Base-by-base conservation (phyloP, 2,113 vertebrate genomes). In the Ochotona curzoniae region DNA sequence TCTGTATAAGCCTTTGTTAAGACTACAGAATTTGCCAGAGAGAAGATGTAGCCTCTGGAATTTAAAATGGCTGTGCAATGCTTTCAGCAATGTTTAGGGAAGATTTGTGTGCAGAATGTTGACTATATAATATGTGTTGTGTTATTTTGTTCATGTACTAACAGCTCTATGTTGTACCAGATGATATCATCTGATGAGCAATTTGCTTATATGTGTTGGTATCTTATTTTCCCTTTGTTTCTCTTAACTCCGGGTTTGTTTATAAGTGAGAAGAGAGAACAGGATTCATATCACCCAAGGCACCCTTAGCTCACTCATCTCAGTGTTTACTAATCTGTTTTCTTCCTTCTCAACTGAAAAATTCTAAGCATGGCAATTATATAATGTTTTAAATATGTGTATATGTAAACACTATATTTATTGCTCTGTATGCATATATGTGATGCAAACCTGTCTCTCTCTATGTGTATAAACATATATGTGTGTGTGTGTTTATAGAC, bases 221-320 rank as follows among this genome's bases (percentile, higher is more conserved):
- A 75, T 51, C 74, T 87, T 83, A 44, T 61, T 97, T 94, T 96
- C 78, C 95, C 67, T 94, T 87, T 9, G 2, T 93, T 97, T 95
- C 60, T 61, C 30, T 89, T 96, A 96, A 93, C 81, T 96, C 66
- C 93, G 87, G 30, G 83, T 89, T 92, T 90, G 44, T 93, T 96
- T 96, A 93, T 84, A 84, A 97, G 73, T 93, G 82, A 84, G 71
- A 91, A 95, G 97, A 96, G 91, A 96, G 96, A 96, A 96, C 94
- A 96, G 63, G 18, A 30, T 89, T 93, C 96, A 83, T 11, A 54
- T 75, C 75, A 95, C 93, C 97, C 83, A 97, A 95, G 91, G 80
- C 66, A 96, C 73, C 87, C 74, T 67, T 73, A 97, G 78, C 0
- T 74, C 96, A 74, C 75, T 90, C 66, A 78, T 94, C 71, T 97